Evolutionary conservation across 2,888 invertebrate genomes (phyloP), one percentile per base, ranked within the genome.

Genomic region (Horisme vitalbata): DNA sequence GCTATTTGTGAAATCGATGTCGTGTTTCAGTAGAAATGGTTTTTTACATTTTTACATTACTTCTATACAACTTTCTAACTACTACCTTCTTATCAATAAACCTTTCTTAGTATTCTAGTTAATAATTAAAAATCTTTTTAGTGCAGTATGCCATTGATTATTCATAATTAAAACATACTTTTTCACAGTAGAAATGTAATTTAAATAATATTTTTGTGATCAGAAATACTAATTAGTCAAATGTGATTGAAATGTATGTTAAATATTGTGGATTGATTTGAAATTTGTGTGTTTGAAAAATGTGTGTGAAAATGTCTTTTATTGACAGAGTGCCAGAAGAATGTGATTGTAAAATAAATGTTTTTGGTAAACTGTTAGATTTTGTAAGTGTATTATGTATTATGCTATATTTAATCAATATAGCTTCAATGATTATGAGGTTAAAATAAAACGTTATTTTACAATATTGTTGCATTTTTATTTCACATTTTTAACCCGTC

Each of bases 371-470:
- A 70, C 54, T 76, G 79, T 84, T 79, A 72, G 69, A 55, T 27
- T 69, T 20, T 49, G 39, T 83, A 81, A 82, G 73, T 83, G 69
- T 38, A 37, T 21, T n/a, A 37, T 50, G 63, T 75, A 79, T 76
- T 77, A 77, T 74, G 79, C 82, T 75, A 62, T 63, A 76, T 77
- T 73, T 79, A 81, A 70, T 68, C 77, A 63, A 77, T 75, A 83
- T 75, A 71, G 85, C 83, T 85, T 85, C 75, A 72, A 73, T 75
- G 71, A 75, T 65, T 61, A 75, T 73, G 71, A 72, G 76, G 70
- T 73, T 5, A 80, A 83, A 81, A 79, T 52, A 82, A 68, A 82
- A 81, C 72, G 84, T 86, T 88, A 87, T 88, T 88, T 88, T 87
- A 83, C 75, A 84, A 70, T 84, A 78, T 27, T 20, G 32, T 12